Conservation (phyloP, 2,888 invertebrate genomes). For the Agonopterix heracliana region DNA sequence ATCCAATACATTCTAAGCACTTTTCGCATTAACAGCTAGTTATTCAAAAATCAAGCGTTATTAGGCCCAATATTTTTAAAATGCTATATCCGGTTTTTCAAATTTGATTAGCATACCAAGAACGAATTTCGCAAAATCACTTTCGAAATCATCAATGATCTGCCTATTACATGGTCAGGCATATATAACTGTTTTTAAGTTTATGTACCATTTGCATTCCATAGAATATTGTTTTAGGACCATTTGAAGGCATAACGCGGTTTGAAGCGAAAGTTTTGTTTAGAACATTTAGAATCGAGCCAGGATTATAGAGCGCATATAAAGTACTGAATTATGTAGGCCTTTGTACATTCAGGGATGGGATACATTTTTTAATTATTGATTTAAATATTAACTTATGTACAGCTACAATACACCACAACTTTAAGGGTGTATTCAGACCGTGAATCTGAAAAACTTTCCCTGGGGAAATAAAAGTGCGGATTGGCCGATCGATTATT, state of each 20-base stretch:
- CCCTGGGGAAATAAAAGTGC: too few species aligned
- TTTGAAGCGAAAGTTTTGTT: slow-evolving; percentile 46
- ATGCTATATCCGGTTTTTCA: background rate
- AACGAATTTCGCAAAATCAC: slow-evolving; percentile 4
- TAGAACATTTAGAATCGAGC: slow-evolving; percentile 26
- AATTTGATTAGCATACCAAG: background rate
- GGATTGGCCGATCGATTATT: too few species aligned
- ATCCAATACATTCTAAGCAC: too few species aligned
- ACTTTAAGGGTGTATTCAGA: too few species aligned
- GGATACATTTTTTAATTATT: too few species aligned
- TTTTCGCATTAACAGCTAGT: too few species aligned
- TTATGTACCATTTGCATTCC: slow-evolving; percentile 48
- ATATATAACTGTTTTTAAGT: slow-evolving; percentile 7
- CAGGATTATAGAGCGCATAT: slow-evolving; percentile 37
- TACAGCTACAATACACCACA: too few species aligned
- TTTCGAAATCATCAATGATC: slow-evolving; percentile 20
- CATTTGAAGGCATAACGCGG: slow-evolving; percentile 40
- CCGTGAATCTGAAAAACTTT: too few species aligned
- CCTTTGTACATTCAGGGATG: background rate
- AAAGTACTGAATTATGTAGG: slow-evolving; percentile 47
- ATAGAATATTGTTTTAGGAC: slow-evolving; percentile 32
- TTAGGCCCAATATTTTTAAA: background rate
- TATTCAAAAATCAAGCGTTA: too few species aligned
- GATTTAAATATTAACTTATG: too few species aligned
- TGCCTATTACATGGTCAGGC: slow-evolving; percentile 6